These are phyloP conservation scores for Latheticus oryzae DNA, from an alignment of 2,888 invertebrate genomes.

Conservation along the genomic window DNA sequence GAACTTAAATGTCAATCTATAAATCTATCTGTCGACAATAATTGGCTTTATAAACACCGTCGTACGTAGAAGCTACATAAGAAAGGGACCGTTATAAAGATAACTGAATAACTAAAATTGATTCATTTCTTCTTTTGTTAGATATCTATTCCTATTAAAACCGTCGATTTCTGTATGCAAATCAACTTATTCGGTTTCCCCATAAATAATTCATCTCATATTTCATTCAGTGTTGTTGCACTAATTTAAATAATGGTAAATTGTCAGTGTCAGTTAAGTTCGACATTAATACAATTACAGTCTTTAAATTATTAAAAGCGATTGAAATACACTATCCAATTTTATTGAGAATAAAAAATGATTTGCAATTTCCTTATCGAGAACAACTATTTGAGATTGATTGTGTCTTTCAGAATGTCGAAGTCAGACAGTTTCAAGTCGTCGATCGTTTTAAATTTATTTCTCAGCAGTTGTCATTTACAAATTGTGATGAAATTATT, in stretches of 20 bases:
- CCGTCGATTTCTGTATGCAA: background rate
- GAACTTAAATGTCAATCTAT: constrained; percentile 15
- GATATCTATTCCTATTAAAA: background rate
- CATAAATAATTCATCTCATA: constrained; percentile 1
- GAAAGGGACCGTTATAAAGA: too few species aligned
- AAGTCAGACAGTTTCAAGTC: constrained; percentile 13
- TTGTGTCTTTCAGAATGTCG: constrained; percentile 17
- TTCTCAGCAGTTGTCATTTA: constrained; percentile 20
- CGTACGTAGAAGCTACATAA: too few species aligned
- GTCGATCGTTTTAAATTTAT: constrained; percentile 17
- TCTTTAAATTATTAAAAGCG: too few species aligned
- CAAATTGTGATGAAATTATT: constrained; percentile 20
- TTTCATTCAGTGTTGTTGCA: background rate
- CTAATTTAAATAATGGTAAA: constrained; percentile 2
- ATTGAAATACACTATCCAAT: too few species aligned
- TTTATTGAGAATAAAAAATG: constrained; percentile 14
- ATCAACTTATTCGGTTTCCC: background rate
- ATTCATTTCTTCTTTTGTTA: too few species aligned
- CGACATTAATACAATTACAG: background rate
- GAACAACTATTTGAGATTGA: constrained; percentile 13
- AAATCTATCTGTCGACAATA: constrained; percentile 20
- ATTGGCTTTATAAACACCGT: too few species aligned
- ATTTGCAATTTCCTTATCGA: constrained; percentile 20
- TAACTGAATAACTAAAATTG: too few species aligned
- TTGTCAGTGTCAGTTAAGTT: background rate